Percentiles rank a stretch among this genome's conserved stretches.
Evolutionary conservation across 2,888 invertebrate genomes (phyloP).

Genomic region (Disparrhopalites patrizii): DNA sequence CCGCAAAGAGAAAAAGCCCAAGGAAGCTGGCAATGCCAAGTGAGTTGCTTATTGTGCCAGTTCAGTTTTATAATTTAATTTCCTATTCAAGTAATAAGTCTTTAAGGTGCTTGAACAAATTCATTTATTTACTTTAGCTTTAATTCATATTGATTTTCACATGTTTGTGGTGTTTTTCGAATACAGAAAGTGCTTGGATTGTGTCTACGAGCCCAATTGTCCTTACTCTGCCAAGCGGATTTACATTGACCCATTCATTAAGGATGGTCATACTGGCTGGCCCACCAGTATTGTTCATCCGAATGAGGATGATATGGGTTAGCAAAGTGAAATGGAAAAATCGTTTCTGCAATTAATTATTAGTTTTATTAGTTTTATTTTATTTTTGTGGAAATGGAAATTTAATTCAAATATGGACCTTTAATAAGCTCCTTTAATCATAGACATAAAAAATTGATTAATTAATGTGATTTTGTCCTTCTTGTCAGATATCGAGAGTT

Average conservation of each 20-base stretch:
- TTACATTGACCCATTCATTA: constrained; percentile 49
- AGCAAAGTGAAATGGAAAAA: too few relatives aligned
- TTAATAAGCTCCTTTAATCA: too few relatives aligned
- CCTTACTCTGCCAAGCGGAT: constrained; percentile 54
- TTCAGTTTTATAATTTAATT: too few relatives aligned
- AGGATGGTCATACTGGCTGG: constrained; percentile 45
- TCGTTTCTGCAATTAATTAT: too few relatives aligned
- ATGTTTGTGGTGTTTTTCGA: not conserved
- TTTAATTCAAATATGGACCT: not conserved
- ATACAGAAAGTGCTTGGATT: constrained; percentile 51
- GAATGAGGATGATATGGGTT: constrained; percentile 38
- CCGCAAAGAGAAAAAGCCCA: constrained; percentile 51
- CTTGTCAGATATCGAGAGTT: constrained; percentile 43
- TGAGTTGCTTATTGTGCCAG: too few relatives aligned
- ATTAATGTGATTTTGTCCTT: constrained; percentile 3
- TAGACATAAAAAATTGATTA: too few relatives aligned
- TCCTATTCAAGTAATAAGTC: too few relatives aligned
- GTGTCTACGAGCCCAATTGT: constrained; percentile 52
- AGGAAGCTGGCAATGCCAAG: constrained; percentile 49
- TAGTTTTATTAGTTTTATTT: too few relatives aligned
- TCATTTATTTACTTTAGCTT: too few relatives aligned
- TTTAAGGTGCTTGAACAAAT: too few relatives aligned
- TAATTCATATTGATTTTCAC: too few relatives aligned
- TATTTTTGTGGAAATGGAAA: not conserved
- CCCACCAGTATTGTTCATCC: constrained; percentile 48